Percentiles rank a stretch among this genome's conserved stretches.
Conservation (phyloP, 2,888 invertebrate species). For the Agrenia bidenticulata region DNA sequence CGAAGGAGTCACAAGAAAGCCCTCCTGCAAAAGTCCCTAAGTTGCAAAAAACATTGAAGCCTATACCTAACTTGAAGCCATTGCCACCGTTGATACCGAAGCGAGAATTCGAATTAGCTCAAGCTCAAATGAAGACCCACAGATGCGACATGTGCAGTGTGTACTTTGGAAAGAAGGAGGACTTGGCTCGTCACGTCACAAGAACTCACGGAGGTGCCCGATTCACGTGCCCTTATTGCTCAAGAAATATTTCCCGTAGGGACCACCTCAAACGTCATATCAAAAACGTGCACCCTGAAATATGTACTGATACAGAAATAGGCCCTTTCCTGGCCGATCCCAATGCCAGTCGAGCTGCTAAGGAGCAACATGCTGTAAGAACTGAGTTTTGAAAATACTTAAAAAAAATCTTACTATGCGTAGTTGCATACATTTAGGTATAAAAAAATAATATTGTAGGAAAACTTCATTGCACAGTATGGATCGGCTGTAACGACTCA, state of each 20-base stretch:
- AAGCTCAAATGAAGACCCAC: not conserved
- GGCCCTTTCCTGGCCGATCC: conserved; percentile 30
- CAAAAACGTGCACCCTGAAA: conserved; percentile 37
- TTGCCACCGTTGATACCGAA: conserved; percentile 2
- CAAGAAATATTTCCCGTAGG: conserved; percentile 35
- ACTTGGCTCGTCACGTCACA: conserved; percentile 14
- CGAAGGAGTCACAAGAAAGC: not conserved
- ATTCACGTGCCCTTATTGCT: conserved; percentile 45
- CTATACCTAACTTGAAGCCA: conserved; percentile 15
- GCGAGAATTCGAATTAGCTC: not conserved
- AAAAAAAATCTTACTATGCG: not conserved
- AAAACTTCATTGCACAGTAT: conserved; percentile 9
- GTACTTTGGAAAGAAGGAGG: conserved; percentile 14
- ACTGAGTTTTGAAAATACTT: not conserved
- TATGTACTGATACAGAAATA: conserved; percentile 34
- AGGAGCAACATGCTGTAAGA: conserved; percentile 8
- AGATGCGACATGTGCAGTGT: conserved; percentile 7
- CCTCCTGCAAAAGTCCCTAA: conserved; percentile 2
- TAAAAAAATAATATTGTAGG: conserved; percentile 1
- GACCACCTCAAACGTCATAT: conserved; percentile 46
- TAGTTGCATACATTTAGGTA: conserved; percentile 1
- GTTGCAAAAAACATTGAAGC: not conserved
- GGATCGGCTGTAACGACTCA: not conserved
- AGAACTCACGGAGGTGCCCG: conserved; percentile 37
- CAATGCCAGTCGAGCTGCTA: conserved; percentile 6